Conservation (phyloP, 2,797 vertebrate genomes). For the Ceyx erithaca region DNA sequence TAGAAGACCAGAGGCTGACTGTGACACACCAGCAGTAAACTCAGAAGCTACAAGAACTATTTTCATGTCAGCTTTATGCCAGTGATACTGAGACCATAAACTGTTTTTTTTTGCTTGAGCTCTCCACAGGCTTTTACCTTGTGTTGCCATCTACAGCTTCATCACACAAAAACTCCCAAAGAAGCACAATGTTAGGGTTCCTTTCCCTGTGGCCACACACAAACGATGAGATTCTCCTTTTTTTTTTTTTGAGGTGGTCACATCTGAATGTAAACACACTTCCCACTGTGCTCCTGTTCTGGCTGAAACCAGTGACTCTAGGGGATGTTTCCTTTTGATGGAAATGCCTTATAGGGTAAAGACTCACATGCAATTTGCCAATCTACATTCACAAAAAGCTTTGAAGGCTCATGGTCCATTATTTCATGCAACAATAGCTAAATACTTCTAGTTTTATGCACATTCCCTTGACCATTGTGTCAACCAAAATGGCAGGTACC, state of each 20-base stretch:
- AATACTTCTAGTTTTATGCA: background rate
- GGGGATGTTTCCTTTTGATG: background rate
- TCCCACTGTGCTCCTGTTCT: background rate
- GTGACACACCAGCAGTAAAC: background rate
- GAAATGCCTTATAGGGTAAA: background rate
- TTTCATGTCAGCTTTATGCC: background rate
- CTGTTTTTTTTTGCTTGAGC: background rate
- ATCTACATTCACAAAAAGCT: background rate
- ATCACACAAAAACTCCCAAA: background rate
- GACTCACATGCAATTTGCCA: accelerated
- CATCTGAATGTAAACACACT: background rate
- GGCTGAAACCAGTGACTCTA: background rate
- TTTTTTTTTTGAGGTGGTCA: background rate
- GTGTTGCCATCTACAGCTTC: background rate
- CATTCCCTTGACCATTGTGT: background rate
- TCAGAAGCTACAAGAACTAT: background rate
- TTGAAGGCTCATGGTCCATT: background rate
- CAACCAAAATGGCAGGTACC: background rate
- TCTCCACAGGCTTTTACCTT: background rate
- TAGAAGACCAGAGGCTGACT: background rate
- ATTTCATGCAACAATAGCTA: background rate
- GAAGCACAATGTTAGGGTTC: background rate
- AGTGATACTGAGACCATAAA: background rate
- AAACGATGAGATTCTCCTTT: background rate
- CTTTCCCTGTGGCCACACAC: background rate